Conservation (phyloP, 2,797 vertebrate species). For the Labroides dimidiatus region DNA sequence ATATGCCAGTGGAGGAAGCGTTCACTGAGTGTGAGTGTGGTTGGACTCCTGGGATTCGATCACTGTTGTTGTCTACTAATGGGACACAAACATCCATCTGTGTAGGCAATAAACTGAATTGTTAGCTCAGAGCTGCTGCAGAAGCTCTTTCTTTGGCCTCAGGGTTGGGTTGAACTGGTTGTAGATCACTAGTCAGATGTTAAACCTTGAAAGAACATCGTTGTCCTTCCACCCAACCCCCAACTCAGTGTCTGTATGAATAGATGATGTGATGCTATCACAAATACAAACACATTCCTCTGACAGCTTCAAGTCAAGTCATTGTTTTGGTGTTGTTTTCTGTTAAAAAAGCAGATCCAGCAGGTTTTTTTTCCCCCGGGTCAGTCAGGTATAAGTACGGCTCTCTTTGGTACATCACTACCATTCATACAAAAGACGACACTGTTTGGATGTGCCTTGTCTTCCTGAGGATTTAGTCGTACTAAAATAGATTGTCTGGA, state of each 20-base stretch:
- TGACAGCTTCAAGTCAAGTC: constrained; percentile 2
- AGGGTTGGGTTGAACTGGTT: constrained; percentile 34
- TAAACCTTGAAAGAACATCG: constrained; percentile 27
- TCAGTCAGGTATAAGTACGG: constrained; percentile 23
- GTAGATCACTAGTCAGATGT: constrained; percentile 48
- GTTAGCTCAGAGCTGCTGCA: constrained; percentile 34
- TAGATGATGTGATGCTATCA: constrained; percentile 60
- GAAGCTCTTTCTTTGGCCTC: constrained; percentile 30
- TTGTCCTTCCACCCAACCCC: constrained; percentile 22
- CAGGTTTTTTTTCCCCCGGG: constrained; percentile 24
- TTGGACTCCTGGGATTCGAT: neutral
- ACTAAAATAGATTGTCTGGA: constrained; percentile 39
- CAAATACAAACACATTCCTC: constrained; percentile 54
- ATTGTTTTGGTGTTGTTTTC: constrained; percentile 15
- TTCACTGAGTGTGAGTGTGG: constrained; percentile 6
- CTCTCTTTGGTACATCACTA: constrained; percentile 24
- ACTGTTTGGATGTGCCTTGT: constrained; percentile 46
- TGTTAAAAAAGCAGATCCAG: constrained; percentile 25
- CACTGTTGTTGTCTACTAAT: constrained; percentile 18
- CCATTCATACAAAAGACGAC: constrained; percentile 36
- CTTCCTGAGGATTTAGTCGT: constrained; percentile 23
- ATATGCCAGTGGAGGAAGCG: neutral
- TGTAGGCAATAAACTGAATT: constrained; percentile 45
- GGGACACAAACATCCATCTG: constrained; percentile 40
- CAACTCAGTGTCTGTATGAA: constrained; percentile 22